Base-by-base conservation (phyloP, 2,888 invertebrate genomes). In the Eilema sororculum region DNA sequence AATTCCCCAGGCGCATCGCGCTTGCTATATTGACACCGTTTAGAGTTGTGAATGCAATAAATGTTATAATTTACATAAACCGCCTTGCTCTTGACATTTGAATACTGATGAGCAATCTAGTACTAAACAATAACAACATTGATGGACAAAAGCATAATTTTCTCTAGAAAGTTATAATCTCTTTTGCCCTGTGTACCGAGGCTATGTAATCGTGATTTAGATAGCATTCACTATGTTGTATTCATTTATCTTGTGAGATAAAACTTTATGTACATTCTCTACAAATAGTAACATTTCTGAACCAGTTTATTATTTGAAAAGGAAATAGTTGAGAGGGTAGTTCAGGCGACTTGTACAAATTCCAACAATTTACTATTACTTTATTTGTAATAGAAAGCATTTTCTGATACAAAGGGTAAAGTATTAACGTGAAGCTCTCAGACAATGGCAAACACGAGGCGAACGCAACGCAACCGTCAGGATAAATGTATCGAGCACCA, bases 401-500 rank as follows among this genome's bases (percentile, higher is more conserved):
- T 91, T 89, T 89, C 79, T 84, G 86, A 84, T 89, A 88, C 86
- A 90, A 89, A 88, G 84, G 86, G 86, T 82, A 83, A 86, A 86
- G 87, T 89, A 91, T 90, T 91, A 91, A 86, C 84, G 88, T 86
- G 81, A 85, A 87, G 89, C 90, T 89, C 86, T 92, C 90, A 92
- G 92, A 93, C 93, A 91, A 92, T 90, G 86, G 90, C 88, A 92
- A 93, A 93, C 84, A 91, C 82, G 86, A 87, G 75, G 83, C 86
- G 87, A 88, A 91, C 87, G 85, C 80, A 86, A 87, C 86, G 86
- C 84, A 86, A 80, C 86, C 83, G 86, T 86, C 87, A 86, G 85
- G 81, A 87, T 90, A 91, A 92, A 92, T 91, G 90, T 93, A 93
- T 93, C 86, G 90, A 89, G 87, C 86, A 87, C 90, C 87, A 82